Base-by-base conservation (phyloP, 2,888 invertebrate genomes). In the Troilus luridus region DNA sequence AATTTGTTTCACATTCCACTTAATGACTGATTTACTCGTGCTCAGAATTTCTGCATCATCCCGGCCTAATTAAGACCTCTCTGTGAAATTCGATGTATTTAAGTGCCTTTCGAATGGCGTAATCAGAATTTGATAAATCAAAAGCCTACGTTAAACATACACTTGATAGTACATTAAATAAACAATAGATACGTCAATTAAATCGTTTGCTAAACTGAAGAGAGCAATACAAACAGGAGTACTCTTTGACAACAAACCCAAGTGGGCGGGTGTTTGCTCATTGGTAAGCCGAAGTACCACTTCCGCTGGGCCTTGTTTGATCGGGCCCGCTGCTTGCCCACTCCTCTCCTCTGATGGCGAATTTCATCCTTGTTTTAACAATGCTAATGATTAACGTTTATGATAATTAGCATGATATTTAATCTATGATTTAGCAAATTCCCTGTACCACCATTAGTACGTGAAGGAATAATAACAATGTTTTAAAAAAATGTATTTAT, bases 161-260 rank as follows among this genome's bases (percentile, higher is more conserved):
- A 41, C 41, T 41, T 17, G 9, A 77, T 77, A 77, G 72, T 41
- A 77, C 5, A 41, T 27, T 77, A 27, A 77, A 77, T 77, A 77
- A 77, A 19, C 27, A 41, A 77, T 7, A 41, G 12, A 11, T 19
- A 77, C 17, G 41, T 12, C 41, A 77, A 77, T 77, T 27, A 77
- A 77, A 77, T 77, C 41, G 72, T 77, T 77, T 77, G 41, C 72
- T 17, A 17, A 77, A 27, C 41, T 17, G 72, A 0, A 24, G n/a
- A 27, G 72, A 14, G 41, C 41, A 81, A 81, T 41, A 56, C 85
- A 85, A 56, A 56, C 85, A 85, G 54, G 56, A 9, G 27, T 77
- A 77, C 72, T 77, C 72, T 77, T 72, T 54, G 81, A 54, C 81
- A 85, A 85, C 85, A 85, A 85, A 85, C 85, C 56, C 56, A 85